Percentiles rank a stretch among this genome's conserved stretches.
These are phyloP conservation scores for Scortum barcoo DNA, from an alignment of 2,113 vertebrate species.

Conservation along the genomic window DNA sequence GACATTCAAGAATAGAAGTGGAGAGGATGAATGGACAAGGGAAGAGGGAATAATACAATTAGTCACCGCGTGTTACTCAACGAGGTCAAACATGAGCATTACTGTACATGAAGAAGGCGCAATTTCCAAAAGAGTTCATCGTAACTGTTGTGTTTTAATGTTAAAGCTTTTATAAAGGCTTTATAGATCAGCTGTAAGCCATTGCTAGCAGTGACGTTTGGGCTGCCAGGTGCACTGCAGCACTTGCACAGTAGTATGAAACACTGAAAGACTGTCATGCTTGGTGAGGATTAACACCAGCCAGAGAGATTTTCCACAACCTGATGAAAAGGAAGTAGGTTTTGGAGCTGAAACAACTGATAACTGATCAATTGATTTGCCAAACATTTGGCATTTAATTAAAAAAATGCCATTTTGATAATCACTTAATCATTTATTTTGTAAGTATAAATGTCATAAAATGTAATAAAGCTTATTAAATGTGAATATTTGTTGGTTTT, in stretches of 20 bases:
- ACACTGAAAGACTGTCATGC: background rate
- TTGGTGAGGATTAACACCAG: background rate
- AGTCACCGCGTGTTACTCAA: conserved; percentile 26
- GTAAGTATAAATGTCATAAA: background rate
- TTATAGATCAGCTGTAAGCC: background rate
- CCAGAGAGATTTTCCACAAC: background rate
- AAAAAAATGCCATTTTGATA: background rate
- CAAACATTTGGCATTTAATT: background rate
- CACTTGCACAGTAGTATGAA: background rate
- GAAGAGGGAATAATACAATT: conserved; percentile 26
- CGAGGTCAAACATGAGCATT: conserved; percentile 1
- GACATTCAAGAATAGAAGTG: conserved; percentile 47
- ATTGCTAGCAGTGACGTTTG: background rate
- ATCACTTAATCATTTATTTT: background rate
- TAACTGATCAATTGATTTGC: rapidly evolving
- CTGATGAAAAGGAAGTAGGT: background rate
- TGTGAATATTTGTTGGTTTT: background rate
- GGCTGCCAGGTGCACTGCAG: background rate
- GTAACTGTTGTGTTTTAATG: background rate
- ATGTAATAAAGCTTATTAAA: background rate
- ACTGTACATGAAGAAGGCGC: background rate
- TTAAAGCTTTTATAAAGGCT: background rate
- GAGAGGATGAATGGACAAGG: conserved; percentile 22
- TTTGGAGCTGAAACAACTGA: background rate
- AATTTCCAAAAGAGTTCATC: background rate